Base-by-base conservation (phyloP, 2,113 vertebrate genomes). In the Anoplopoma fimbria region DNA sequence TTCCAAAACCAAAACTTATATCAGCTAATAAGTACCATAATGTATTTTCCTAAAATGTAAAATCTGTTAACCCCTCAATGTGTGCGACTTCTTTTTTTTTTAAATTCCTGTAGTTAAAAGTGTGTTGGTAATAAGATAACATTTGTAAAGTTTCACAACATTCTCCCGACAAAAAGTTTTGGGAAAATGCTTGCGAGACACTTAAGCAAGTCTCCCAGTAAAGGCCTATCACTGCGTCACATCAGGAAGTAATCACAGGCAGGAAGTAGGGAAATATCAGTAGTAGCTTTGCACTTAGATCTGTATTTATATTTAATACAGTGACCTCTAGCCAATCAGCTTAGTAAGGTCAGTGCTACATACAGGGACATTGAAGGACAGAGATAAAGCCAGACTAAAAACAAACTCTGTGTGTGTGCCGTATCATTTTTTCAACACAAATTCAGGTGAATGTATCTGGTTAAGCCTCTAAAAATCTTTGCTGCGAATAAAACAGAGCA, bases 261-360 rank as follows among this genome's bases (percentile, higher is more conserved):
- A 31, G 31, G 21, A 29, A 5, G 23, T 7, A 42, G 34, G 23
- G 27, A 23, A 61, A 55, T 25, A 23, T 55, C 6, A 55, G 21
- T 10, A n/a, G 34, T 31, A 29, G 9, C 36, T 9, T 42, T 42
- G 19, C 1, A 10, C 21, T 60, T 15, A 29, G 36, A 65, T 62
- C 67, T 64, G 69, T 63, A 34, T 65, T 34, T 74, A 49, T 63
- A 34, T 65, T 34, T 74, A 49, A 47, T 49, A 5, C 3, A 36
- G 53, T 42, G 25, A 42, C 1, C 2, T 58, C 57, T 42, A 53
- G n/a, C 25, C 38, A 47, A 2, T 62, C 38, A 0, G n/a, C 27
- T 29, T 31, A 38, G 40, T 47, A 14, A 57, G n/a, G 38, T 67
- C 31, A 7, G 25, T 9, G n/a, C 7, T 23, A 21, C 51, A 29